Conservation (phyloP, 2,888 invertebrate species). For the Tiliacea aurago region DNA sequence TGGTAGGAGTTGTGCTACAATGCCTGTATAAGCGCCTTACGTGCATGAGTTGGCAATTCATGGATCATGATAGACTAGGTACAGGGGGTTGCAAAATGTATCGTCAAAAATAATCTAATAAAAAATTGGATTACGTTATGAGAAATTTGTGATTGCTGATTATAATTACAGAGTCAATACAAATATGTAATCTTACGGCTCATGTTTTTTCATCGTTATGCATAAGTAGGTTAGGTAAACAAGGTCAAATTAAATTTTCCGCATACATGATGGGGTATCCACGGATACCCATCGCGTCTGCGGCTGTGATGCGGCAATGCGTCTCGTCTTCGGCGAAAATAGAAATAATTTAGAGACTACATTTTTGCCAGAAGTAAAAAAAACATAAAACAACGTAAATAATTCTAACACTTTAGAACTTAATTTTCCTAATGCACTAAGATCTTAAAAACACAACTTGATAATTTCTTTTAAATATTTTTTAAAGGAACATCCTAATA, state of each 20-base stretch:
- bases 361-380: neutral
- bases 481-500: neutral
- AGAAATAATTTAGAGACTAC: neutral
- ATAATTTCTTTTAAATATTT: neutral
- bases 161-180: neutral
- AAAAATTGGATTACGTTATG: too few relatives aligned
- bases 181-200: neutral
- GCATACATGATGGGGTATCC: too few relatives aligned
- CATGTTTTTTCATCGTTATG: neutral
- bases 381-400: neutral
- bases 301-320: too few relatives aligned
- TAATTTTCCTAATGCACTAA: conserved; percentile 5
- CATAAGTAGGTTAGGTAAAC: neutral
- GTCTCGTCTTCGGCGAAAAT: neutral
- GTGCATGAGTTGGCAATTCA: conserved; percentile 8
- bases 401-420: conserved; percentile 12
- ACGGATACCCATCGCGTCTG: too few relatives aligned
- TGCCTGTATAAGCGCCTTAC: conserved; percentile 26
- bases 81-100: neutral
- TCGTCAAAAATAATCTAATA: neutral
- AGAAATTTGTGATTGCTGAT: neutral
- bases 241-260: too few relatives aligned
- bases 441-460: neutral
- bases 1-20: conserved; percentile 10
- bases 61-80: neutral